phyloP scores from a whole-genome alignment of 2,797 vertebrate genomes.

The Dendrocincla fuliginosa region DNA sequence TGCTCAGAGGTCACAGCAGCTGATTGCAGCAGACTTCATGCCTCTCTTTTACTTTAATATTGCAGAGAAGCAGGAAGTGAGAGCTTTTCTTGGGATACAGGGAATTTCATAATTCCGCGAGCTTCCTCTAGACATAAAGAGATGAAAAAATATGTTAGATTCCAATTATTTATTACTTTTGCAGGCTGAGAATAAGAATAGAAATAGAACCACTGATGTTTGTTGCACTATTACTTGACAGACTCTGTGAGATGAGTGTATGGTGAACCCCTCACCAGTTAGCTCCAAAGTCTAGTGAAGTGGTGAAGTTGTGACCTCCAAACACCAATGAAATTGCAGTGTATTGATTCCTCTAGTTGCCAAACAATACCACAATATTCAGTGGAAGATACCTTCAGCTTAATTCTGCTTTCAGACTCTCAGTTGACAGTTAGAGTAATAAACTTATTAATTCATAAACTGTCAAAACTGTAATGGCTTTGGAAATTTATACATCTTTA shows the following conservation, averaged over 20 bases:
- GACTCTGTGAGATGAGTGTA: not conserved
- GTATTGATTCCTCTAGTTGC: not conserved
- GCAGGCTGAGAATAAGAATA: not conserved
- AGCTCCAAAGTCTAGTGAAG: not conserved
- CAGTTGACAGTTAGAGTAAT: not conserved
- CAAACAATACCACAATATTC: not conserved
- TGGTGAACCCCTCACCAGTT: not conserved
- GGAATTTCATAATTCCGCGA: not conserved
- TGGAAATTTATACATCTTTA: not conserved
- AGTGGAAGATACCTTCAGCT: not conserved
- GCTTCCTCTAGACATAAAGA: not conserved
- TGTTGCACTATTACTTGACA: not conserved
- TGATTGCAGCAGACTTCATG: not conserved
- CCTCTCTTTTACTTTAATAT: rapidly evolving
- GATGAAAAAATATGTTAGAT: not conserved
- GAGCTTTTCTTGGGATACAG: not conserved
- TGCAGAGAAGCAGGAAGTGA: not conserved
- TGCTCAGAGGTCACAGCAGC: not conserved
- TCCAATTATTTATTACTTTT: not conserved
- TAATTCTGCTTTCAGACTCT: not conserved
- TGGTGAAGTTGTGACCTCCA: not conserved
- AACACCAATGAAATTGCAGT: not conserved
- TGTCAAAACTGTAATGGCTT: not conserved
- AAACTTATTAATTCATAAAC: not conserved
- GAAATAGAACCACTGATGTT: not conserved